Evolutionary conservation across 2,797 vertebrate species (phyloP), one percentile per base, ranked within the genome.

Genomic region (Astyanax mexicanus): DNA sequence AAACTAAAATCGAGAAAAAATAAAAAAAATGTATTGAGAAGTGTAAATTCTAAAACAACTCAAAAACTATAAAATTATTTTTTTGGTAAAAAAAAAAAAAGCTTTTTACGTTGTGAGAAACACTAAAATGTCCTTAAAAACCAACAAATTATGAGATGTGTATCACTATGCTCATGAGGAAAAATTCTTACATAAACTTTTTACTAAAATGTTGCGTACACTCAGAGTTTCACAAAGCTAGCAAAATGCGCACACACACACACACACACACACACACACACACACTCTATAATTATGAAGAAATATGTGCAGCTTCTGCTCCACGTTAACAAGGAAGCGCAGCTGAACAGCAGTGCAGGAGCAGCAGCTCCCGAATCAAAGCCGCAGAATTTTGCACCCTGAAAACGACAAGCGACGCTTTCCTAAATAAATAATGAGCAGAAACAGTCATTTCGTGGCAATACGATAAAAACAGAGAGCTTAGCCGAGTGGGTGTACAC

Each of bases 271-370:
- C 74, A 6, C 71, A 82, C 64, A 66, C 85, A 76, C 72, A 69
- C 68, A 25, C 74, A 55, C 57, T 64, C 45, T 40, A 84, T 84
- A 84, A 85, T 84, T 85, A 84, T 78, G 78, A 35, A 29, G 60
- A 73, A 65, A 86, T 86, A 86, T 87, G 77, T 73, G 79, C 84
- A 38, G 84, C 37, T 84, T 80, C 84, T 78, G 80, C 81, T 84
- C 81, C 83, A 74, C 73, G 87, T 58, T 55, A 74, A 76, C 61
- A 54, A 51, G 29, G 35, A 52, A 65, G 72, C n/a, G n/a, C 27
- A 11, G 19, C 25, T 25, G 45, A 32, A 37, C 6, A 19, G 23
- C 27, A 21, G 58, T 19, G 32, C 32, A 42, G 12, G 27, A 67
- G 19, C 40, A 23, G 25, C 54, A n/a, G n/a, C 54, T 17, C 2